phyloP scores from a whole-genome alignment of 2,888 invertebrate species.

The Eurytoma californica region DNA sequence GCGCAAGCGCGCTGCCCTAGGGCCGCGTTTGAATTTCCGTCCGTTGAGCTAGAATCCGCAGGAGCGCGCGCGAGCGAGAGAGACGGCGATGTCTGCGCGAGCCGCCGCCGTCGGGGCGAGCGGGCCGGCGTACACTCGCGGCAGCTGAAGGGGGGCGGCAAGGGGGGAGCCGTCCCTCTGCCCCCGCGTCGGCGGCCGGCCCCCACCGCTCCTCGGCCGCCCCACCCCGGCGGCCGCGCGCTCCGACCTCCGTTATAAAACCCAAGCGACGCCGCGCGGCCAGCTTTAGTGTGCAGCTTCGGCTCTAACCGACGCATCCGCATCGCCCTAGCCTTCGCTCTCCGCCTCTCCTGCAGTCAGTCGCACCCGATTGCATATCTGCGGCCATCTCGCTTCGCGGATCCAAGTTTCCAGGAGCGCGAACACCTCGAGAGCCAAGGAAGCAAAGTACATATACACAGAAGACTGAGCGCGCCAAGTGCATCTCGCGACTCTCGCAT shows the following conservation, averaged over 20 bases:
- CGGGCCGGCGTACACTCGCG: not conserved
- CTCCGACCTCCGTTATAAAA: constrained; percentile 53
- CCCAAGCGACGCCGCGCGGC: constrained; percentile 47
- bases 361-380: too few species aligned
- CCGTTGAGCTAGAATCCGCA: constrained; percentile 4
- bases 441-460: too few species aligned
- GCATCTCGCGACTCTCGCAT: too few species aligned
- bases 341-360: too few species aligned
- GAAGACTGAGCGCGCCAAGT: too few species aligned
- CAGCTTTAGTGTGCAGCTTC: constrained; percentile 52
- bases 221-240: constrained; percentile 28
- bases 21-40: constrained; percentile 21
- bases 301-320: not conserved
- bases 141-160: not conserved
- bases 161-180: not conserved
- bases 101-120: not conserved
- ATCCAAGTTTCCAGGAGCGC: too few species aligned
- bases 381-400: too few species aligned
- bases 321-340: not conserved
- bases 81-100: not conserved
- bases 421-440: too few species aligned
- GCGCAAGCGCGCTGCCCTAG: not conserved
- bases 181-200: not conserved
- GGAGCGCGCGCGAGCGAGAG: not conserved
- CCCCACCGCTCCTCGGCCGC: not conserved